These are phyloP conservation scores for Alcedo quadribrachys DNA, from an alignment of 2,797 vertebrate species.

Conservation along the genomic window DNA sequence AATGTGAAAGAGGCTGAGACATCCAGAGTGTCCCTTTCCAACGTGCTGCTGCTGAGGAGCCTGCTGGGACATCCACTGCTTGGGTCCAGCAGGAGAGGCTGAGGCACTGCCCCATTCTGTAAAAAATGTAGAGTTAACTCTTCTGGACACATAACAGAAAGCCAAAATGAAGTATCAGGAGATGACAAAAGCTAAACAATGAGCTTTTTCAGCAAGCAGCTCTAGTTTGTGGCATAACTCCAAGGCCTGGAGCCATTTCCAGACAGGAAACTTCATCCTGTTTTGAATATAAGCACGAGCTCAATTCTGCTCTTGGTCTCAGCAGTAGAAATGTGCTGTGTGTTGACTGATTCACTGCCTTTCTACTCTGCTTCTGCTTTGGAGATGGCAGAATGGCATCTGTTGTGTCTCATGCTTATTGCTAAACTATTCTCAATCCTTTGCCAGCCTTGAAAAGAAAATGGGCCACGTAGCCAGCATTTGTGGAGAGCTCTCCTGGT, in stretches of 20 bases:
- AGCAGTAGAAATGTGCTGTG: neutral
- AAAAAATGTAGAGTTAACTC: neutral
- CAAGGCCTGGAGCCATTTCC: slow-evolving; percentile 17
- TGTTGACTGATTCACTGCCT: neutral
- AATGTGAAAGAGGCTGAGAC: neutral
- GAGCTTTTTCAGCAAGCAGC: neutral
- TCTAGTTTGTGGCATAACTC: slow-evolving; percentile 8
- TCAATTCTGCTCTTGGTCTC: neutral
- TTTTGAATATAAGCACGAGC: neutral
- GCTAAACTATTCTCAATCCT: neutral
- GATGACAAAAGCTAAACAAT: neutral
- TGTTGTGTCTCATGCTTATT: neutral
- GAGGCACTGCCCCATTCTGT: neutral
- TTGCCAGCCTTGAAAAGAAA: neutral
- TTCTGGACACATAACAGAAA: neutral
- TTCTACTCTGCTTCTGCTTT: neutral
- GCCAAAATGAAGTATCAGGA: neutral
- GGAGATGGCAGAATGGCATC: neutral
- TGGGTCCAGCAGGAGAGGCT: neutral
- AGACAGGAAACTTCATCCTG: slow-evolving; percentile 38
- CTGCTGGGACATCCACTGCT: neutral
- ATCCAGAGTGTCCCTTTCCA: neutral
- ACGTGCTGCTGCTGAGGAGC: neutral
- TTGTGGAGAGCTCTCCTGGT: neutral
- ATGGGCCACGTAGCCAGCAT: neutral